Evolutionary conservation across 2,888 invertebrate species (phyloP).

Genomic region (Machimus rusticus): DNA sequence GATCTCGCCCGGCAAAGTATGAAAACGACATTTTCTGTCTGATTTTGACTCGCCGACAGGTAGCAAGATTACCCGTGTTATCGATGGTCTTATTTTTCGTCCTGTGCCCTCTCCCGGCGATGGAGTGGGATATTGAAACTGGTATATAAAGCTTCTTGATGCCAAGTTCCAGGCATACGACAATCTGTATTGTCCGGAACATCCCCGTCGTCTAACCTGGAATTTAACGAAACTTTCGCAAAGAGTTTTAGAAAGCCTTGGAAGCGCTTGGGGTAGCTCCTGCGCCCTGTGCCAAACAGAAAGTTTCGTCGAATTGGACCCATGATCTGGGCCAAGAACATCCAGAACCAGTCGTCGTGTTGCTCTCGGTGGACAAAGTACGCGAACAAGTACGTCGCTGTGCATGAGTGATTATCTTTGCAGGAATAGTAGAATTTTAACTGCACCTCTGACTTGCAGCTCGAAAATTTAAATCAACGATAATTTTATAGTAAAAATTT

Average conservation of each 20-base stretch:
- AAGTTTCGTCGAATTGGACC: constrained; percentile 12
- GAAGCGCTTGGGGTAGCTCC: constrained; percentile 12
- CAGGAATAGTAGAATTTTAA: not conserved
- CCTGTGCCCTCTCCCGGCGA: not conserved
- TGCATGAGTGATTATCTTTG: not conserved
- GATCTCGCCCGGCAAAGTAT: not conserved
- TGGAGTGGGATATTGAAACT: not conserved
- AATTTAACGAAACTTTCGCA: not conserved
- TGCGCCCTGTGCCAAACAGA: constrained; percentile 1
- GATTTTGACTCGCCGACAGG: not conserved
- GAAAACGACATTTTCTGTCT: not conserved
- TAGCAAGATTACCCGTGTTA: not conserved
- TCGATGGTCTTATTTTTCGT: not conserved
- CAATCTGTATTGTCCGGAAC: not conserved
- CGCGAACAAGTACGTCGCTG: not conserved
- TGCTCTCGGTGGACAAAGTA: constrained; percentile 26
- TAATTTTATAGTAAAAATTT: not conserved
- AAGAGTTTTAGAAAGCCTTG: not conserved
- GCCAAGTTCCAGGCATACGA: not conserved
- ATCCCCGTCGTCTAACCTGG: not conserved
- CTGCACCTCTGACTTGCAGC: not conserved
- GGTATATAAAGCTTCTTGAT: not conserved
- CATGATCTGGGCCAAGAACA: constrained; percentile 40
- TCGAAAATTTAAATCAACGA: not conserved
- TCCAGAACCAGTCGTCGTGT: constrained; percentile 32